Conservation (phyloP, 2,797 vertebrate species). For the Galago senegalensis region DNA sequence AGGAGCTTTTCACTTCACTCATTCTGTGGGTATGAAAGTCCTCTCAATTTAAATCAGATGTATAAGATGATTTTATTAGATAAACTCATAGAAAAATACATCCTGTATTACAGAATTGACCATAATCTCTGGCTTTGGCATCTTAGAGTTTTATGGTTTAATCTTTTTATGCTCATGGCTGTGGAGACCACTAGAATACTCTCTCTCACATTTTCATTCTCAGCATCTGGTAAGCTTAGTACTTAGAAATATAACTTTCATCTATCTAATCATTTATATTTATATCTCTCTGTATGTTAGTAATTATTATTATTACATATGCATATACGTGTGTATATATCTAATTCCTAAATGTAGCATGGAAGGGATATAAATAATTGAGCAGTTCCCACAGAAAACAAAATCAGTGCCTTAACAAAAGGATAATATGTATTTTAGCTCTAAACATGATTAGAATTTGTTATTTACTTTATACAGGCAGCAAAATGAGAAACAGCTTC, state of each 20-base stretch:
- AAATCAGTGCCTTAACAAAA: slow-evolving; percentile 47
- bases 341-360: not conserved
- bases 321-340: not conserved
- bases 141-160: slow-evolving; percentile 31
- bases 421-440: slow-evolving; percentile 22
- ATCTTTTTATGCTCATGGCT: slow-evolving; percentile 14
- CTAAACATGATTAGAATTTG: slow-evolving; percentile 53
- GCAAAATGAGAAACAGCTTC: slow-evolving; percentile 22
- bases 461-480: slow-evolving; percentile 53
- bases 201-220: slow-evolving; percentile 12
- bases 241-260: not conserved
- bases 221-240: not conserved
- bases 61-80: slow-evolving; percentile 20
- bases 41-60: not conserved
- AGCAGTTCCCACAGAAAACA: not conserved
- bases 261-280: not conserved
- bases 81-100: not conserved
- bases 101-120: slow-evolving; percentile 47
- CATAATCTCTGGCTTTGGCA: not conserved
- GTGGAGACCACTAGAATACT: not conserved
- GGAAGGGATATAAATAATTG: slow-evolving; percentile 3
- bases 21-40: not conserved
- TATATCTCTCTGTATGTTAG: not conserved
- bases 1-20: slow-evolving; percentile 47
- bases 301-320: not conserved